phyloP scores from a whole-genome alignment of 2,888 invertebrate genomes.

The Linyphia triangularis region DNA sequence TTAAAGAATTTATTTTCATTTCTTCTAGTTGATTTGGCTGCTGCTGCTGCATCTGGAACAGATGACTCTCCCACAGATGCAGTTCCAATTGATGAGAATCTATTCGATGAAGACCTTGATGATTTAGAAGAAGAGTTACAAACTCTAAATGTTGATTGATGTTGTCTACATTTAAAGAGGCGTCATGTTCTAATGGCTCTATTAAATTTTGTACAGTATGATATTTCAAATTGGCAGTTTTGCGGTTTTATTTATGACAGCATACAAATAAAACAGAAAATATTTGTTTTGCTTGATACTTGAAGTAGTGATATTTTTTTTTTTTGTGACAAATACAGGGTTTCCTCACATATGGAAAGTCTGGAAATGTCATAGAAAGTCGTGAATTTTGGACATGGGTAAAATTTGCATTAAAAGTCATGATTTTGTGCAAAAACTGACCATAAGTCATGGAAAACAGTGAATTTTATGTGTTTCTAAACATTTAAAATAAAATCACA shows the following conservation, averaged over 20 bases:
- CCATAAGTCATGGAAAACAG: no score
- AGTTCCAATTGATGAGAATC: slow-evolving; percentile 93
- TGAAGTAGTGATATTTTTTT: neutral
- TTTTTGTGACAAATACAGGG: no score
- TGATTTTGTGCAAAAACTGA: no score
- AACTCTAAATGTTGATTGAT: slow-evolving; percentile 80
- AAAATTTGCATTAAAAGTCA: no score
- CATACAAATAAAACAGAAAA: slow-evolving; percentile 16
- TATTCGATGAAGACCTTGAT: slow-evolving; percentile 90
- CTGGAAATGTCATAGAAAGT: no score
- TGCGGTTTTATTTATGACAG: slow-evolving; percentile 29
- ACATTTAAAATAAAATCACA: no score
- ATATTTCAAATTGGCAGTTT: slow-evolving; percentile 35
- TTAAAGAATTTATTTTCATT: neutral
- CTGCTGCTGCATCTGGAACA: slow-evolving; percentile 53
- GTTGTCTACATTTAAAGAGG: neutral
- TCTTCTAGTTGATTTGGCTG: neutral
- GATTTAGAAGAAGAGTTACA: slow-evolving; percentile 90
- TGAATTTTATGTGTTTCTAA: no score
- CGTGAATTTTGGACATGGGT: no score
- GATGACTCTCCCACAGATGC: slow-evolving; percentile 77
- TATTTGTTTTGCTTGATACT: slow-evolving; percentile 45
- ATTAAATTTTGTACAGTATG: slow-evolving; percentile 58
- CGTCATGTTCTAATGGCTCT: slow-evolving; percentile 64
- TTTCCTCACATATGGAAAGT: no score